These are phyloP conservation scores for Desmodus rotundus DNA, from an alignment of 2,113 vertebrate genomes.

Conservation along the genomic window DNA sequence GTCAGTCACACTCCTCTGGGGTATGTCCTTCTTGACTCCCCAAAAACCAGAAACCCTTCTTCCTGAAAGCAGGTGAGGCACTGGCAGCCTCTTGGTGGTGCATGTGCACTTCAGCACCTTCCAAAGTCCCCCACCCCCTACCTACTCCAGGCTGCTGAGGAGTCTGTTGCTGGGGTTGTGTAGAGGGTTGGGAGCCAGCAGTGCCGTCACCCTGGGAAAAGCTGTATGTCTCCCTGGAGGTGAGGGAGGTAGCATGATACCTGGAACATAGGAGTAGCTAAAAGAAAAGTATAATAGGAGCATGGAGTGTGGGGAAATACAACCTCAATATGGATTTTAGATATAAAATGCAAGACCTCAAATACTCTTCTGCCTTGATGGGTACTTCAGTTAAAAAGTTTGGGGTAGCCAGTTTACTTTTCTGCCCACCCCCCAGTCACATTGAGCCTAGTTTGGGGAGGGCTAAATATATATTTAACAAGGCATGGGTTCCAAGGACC, in stretches of 20 bases:
- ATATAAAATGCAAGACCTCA: not conserved
- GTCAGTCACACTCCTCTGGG: not conserved
- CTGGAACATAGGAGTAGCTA: not conserved
- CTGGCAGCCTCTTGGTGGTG: not conserved
- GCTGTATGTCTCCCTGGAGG: not conserved
- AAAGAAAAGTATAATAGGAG: not conserved
- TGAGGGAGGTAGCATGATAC: not conserved
- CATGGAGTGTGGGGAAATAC: not conserved
- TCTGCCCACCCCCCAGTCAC: rapidly evolving
- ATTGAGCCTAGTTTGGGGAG: not conserved
- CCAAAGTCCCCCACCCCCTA: conserved; percentile 23
- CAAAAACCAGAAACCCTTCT: conserved; percentile 42
- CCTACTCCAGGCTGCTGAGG: conserved; percentile 21
- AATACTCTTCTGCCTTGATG: not conserved
- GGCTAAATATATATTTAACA: not conserved
- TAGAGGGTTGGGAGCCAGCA: not conserved
- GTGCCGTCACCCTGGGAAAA: not conserved
- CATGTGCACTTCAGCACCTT: conserved; percentile 29
- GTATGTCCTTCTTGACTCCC: not conserved
- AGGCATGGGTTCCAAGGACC: not conserved
- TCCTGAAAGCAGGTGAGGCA: conserved; percentile 64
- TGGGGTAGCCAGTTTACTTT: not conserved
- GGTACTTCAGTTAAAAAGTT: not conserved
- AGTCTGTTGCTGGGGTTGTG: not conserved
- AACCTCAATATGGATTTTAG: not conserved